Conservation (phyloP, 2,888 invertebrate species). For the Caenorhabditis panamensis region DNA sequence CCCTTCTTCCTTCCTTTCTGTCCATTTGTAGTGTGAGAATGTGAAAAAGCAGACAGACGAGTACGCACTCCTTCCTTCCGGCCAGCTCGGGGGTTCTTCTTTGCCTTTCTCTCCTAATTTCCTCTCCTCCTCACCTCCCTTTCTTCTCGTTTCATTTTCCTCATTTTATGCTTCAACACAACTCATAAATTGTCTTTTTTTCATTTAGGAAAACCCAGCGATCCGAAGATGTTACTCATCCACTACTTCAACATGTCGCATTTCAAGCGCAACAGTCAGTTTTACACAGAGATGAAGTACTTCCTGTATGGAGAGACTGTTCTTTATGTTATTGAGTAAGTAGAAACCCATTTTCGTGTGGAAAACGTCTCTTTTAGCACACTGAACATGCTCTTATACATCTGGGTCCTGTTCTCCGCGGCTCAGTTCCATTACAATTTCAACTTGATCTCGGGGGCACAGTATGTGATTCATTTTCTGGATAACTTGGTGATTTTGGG, state of each 20-base stretch:
- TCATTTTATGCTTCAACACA: too few species aligned
- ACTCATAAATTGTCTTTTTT: too few species aligned
- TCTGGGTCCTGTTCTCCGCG: constrained; percentile 34
- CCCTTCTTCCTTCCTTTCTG: neutral
- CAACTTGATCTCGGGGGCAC: constrained; percentile 30
- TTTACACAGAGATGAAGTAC: neutral
- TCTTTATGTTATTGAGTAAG: constrained; percentile 34
- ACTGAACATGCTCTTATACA: constrained; percentile 33
- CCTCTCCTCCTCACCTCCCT: neutral
- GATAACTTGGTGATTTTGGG: constrained; percentile 32
- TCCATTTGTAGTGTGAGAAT: constrained; percentile 2
- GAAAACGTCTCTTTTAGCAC: too few species aligned
- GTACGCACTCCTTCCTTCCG: too few species aligned
- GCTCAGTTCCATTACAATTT: constrained; percentile 51
- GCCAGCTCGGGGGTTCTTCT: neutral
- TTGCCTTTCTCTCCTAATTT: too few species aligned
- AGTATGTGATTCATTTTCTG: constrained; percentile 39
- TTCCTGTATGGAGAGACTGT: constrained; percentile 21
- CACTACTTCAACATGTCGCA: constrained; percentile 42
- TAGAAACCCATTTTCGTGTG: too few species aligned
- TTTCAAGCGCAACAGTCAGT: neutral
- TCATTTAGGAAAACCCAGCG: too few species aligned
- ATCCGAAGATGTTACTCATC: constrained; percentile 21
- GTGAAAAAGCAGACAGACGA: neutral
- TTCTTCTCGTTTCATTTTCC: constrained; percentile 7